phyloP scores from a whole-genome alignment of 2,888 invertebrate genomes.

The Rotaria magnacalcarata region DNA sequence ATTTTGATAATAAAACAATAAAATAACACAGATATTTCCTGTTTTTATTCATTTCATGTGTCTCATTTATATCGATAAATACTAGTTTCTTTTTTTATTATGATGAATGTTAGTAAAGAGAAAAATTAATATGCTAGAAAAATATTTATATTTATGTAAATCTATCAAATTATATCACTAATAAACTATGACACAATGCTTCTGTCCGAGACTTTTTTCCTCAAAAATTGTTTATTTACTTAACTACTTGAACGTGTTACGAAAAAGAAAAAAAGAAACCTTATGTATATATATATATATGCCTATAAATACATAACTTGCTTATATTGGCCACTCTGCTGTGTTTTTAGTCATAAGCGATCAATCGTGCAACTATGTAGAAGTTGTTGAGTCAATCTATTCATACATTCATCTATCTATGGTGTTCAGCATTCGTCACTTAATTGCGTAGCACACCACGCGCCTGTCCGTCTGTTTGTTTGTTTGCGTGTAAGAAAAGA shows the following conservation, averaged over 20 bases:
- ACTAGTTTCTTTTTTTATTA: background rate
- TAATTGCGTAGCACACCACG: constrained; percentile 11
- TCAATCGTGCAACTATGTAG: background rate
- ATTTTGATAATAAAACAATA: too few species aligned
- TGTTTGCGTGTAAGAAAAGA: background rate
- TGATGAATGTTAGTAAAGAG: background rate
- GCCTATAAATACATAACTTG: background rate
- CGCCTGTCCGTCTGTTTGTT: constrained; percentile 22
- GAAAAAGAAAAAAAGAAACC: background rate
- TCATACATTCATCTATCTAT: background rate
- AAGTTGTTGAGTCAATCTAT: constrained; percentile 23
- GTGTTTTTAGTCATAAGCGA: background rate
- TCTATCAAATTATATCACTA: background rate
- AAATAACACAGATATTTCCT: too few species aligned
- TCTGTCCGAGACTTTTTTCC: background rate
- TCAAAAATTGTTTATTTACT: background rate
- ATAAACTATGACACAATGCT: background rate
- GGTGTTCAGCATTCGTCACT: constrained; percentile 12
- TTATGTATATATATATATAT: background rate
- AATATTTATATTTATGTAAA: background rate
- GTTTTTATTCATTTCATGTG: too few species aligned
- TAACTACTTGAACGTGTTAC: background rate
- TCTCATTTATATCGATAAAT: background rate
- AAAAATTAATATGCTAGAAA: background rate
- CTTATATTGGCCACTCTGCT: background rate